phyloP scores from a whole-genome alignment of 2,888 invertebrate species.

The Pseudococcus longispinus region DNA sequence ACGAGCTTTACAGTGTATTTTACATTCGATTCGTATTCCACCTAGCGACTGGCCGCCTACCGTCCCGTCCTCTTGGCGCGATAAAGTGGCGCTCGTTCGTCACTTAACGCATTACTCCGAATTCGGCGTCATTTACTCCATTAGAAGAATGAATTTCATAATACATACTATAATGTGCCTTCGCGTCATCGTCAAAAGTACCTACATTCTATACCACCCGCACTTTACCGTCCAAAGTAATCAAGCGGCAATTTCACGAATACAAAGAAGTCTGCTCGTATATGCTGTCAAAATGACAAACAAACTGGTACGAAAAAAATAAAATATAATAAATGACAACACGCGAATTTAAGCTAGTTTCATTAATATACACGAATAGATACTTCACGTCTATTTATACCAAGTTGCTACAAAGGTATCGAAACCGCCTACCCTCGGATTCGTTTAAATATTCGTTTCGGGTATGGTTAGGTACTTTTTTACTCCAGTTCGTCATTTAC shows the following conservation, averaged over 20 bases:
- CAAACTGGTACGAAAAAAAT: slow-evolving; percentile 35
- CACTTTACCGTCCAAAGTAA: background rate
- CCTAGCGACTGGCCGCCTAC: background rate
- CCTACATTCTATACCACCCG: too few relatives aligned
- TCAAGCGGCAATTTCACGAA: slow-evolving; percentile 44
- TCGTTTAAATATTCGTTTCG: slow-evolving; percentile 44
- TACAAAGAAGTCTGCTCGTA: background rate
- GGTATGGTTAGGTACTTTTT: background rate
- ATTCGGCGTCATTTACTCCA: background rate
- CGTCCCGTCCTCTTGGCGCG: background rate
- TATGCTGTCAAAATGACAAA: slow-evolving; percentile 52
- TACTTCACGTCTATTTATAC: background rate
- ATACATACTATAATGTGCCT: background rate
- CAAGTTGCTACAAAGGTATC: background rate
- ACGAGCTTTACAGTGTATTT: slow-evolving; percentile 47
- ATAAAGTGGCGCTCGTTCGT: slow-evolving; percentile 18
- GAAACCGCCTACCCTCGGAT: background rate
- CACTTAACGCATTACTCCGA: background rate
- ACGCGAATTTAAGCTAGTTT: background rate
- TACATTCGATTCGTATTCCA: slow-evolving; percentile 36
- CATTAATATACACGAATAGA: slow-evolving; percentile 32
- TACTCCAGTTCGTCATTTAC: background rate
- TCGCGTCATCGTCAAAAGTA: background rate
- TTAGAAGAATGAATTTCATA: background rate
- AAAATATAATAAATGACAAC: background rate